Base-by-base conservation (phyloP, 1,140 invertebrate species). In the Reticulitermes speratus region DNA sequence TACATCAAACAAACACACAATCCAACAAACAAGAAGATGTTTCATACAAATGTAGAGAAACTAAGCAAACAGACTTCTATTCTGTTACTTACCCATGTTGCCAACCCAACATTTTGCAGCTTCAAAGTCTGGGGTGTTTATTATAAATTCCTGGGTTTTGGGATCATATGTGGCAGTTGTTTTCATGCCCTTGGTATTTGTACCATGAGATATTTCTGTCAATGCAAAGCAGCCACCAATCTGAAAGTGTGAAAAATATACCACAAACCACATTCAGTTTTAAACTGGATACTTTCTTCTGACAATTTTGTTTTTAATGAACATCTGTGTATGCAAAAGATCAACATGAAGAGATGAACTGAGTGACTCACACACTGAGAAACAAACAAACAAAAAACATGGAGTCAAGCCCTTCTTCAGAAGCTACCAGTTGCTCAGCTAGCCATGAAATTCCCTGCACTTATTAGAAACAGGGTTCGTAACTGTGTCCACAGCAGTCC, bases 201-300 rank as follows among this genome's bases (percentile, higher is more conserved):
- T 96, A 8, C 97, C 97, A 91, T 98, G 97, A 11, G 94, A 94
- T n/a, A 98, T 93, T 91, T 98, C 97, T 0, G 97, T 98, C 1
- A 98, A 90, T 1, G 95, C 95, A 91, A 97, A 97, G 89, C 95
- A 96, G n/a, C 96, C 96, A 86, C 93, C 89, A 85, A 93, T 90
- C 94, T 94, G 88, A 32, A 88, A 87, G 81, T 65, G 87, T 59
- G 14, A 84, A 3, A 44, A 83, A 75, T 75, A 75, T 30, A 75
- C 9, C 7, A 75, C n/a, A 25, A n/a, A n/a, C 0, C n/a, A 44
- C 87, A 87, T 21, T 44, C 44, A 65, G 55, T 82, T 86, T 59
- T 84, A 52, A 45, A 82, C 55, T 59, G 84, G 75, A 44, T 87
- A 86, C 69, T 44, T 44, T 38, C 44, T 83, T 83, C 44, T 23